These are phyloP conservation scores for Hoplodrina blanda DNA, from an alignment of 2,888 invertebrate genomes.

Conservation along the genomic window DNA sequence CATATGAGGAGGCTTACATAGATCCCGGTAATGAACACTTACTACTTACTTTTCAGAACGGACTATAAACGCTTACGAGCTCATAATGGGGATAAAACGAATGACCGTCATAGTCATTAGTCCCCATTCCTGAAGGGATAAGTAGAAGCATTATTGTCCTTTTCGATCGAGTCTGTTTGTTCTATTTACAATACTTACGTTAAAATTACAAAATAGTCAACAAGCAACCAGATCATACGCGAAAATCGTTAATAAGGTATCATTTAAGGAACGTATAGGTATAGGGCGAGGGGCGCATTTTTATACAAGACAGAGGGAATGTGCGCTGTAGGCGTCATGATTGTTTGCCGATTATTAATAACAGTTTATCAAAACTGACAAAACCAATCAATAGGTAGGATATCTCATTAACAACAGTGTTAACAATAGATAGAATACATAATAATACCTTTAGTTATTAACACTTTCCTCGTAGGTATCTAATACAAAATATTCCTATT, in stretches of 20 bases:
- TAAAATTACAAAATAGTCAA: background rate
- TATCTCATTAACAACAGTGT: too few relatives aligned
- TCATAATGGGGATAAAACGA: slow-evolving; percentile 33
- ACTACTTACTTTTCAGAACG: slow-evolving; percentile 17
- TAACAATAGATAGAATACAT: too few relatives aligned
- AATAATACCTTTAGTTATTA: background rate
- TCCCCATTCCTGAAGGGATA: slow-evolving; percentile 24
- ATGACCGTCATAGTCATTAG: slow-evolving; percentile 33
- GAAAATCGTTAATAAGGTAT: too few relatives aligned
- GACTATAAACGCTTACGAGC: slow-evolving; percentile 30
- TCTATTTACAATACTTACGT: background rate
- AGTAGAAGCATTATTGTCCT: slow-evolving; percentile 11
- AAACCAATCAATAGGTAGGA: too few relatives aligned
- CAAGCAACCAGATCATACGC: too few relatives aligned
- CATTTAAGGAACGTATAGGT: too few relatives aligned
- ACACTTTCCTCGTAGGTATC: slow-evolving; percentile 4
- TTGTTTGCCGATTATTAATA: too few relatives aligned
- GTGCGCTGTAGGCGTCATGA: too few relatives aligned
- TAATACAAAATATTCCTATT: slow-evolving; percentile 8
- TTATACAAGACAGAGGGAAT: too few relatives aligned
- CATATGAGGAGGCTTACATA: slow-evolving; percentile 23
- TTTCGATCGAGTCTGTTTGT: background rate
- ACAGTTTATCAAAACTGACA: too few relatives aligned
- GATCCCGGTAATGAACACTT: slow-evolving; percentile 10
- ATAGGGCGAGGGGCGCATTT: too few relatives aligned